Conservation (phyloP, 2,113 vertebrate genomes). For the Nothobranchius kuhntae region DNA sequence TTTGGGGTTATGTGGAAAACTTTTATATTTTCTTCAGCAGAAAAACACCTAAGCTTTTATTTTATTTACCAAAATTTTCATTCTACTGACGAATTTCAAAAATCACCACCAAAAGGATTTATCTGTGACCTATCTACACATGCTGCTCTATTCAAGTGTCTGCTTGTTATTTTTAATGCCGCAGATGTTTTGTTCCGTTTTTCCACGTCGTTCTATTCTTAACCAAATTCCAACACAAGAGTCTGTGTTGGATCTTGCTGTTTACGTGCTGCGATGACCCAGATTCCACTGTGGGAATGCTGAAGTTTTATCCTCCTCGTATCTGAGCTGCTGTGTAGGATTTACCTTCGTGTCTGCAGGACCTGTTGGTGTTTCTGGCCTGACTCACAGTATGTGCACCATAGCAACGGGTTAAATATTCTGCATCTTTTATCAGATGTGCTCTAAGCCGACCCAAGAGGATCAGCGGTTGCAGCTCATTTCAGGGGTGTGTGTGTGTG, state of each 20-base stretch:
- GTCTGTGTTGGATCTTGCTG: slow-evolving; percentile 11
- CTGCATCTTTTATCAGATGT: slow-evolving; percentile 58
- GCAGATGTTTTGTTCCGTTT: slow-evolving; percentile 4
- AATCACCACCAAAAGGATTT: background rate
- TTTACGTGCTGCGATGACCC: slow-evolving; percentile 33
- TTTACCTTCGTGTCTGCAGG: slow-evolving; percentile 3
- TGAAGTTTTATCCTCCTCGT: slow-evolving; percentile 38
- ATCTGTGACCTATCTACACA: background rate
- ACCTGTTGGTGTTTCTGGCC: slow-evolving; percentile 9
- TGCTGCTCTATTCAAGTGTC: background rate
- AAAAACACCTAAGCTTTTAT: too few relatives aligned
- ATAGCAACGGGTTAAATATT: slow-evolving; percentile 39
- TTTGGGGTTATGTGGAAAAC: too few relatives aligned
- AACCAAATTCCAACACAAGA: background rate
- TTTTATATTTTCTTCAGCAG: too few relatives aligned
- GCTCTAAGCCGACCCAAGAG: slow-evolving; percentile 56
- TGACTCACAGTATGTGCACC: slow-evolving; percentile 7
- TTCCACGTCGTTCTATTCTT: slow-evolving; percentile 18
- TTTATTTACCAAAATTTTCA: too few relatives aligned
- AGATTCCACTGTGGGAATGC: slow-evolving; percentile 27
- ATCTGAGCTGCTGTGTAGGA: slow-evolving; percentile 13
- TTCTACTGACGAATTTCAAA: too few relatives aligned
- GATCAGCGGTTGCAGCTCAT: slow-evolving; percentile 55
- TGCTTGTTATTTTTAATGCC: background rate
- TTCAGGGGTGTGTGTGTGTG: slow-evolving; percentile 1